Base-by-base conservation (phyloP, 2,797 vertebrate species). In the Okamejei kenojei region DNA sequence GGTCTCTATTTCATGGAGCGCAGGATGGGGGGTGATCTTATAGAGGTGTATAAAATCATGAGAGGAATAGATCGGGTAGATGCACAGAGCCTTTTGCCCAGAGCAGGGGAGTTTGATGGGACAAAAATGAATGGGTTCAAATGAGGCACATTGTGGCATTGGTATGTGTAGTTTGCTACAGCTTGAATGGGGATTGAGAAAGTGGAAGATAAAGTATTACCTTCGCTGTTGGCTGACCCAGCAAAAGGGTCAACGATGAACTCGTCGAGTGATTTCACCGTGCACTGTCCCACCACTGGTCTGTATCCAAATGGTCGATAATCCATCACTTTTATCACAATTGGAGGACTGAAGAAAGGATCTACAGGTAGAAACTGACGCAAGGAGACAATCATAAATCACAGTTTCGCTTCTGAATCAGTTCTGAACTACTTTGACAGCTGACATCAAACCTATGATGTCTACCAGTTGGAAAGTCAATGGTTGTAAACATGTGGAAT, bases 251-350 rank as follows among this genome's bases (percentile, higher is more conserved):
- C 94, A 29, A 95, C 95, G 94, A 94, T 93, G 90, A 94, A 96
- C 45, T 61, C 94, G 0, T 93, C 77, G 90, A 96, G 94, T 0
- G 74, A 93, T 93, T 94, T 3, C 0, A 97, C 78, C 0, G 80
- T 95, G 63, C 94, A 94, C 58, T 95, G 95, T 0, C 96, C 96
- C 92, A 96, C 94, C 93, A 95, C 74, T 0, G 93, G 94, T 93
- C 94, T 94, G 93, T 93, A 95, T 54, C 95, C 95, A 0, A 95
- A 94, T 4, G 63, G 93, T 54, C 94, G 35, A 5, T 93, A 93
- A 68, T 95, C 95, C 35, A 95, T 79, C 65, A 96, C 96, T 71
- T 95, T 96, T 93, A 97, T 76, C 1, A 94, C 93, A 0, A 97
- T 54, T 35, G 96, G 95, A 10, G 95, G 94, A 0, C 94, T 9